Evolutionary conservation across 2,888 invertebrate genomes (phyloP), one percentile per base, ranked within the genome.

Genomic region (Cremastobaeus sp.): DNA sequence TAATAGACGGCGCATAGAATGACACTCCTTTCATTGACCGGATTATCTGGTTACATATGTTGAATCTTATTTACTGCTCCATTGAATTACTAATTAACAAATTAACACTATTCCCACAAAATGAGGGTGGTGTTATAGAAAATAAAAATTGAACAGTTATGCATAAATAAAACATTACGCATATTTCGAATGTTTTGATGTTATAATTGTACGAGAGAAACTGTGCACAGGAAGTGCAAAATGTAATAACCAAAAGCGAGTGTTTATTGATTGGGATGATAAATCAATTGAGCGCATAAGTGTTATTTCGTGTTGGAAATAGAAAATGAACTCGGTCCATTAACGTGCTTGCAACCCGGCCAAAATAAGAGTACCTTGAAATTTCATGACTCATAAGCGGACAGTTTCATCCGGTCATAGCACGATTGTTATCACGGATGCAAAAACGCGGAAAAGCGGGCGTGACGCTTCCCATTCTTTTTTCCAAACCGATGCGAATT

Each of bases 11-110:
- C 68, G 52, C 59, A 52, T 28, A 59, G 37, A 65, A 60, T 55
- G 81, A 81, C 81, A 80, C 81, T 81, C 81, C 81, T 80, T 76
- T 69, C 59, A 76, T 74, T 78, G 79, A 80, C 79, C 80, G 81
- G 79, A 81, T 80, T 80, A 80, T 76, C 59, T 45, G 30, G 20
- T 37, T 9, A 54, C 54, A 32, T 43, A 57, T 57, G 52, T 57
- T 41, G 21, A 45, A 32, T 52, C 17, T 30, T 48, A 32, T 28
- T 25, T 39, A 59, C 17, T 54, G 48, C 43, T 35, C 43, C 32
- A 37, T 34, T 14, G 12, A 39, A 37, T 25, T 25, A 11, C 18
- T 54, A 20, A 45, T 48, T 37, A 8, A n/a, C n/a, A n/a, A n/a
- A n/a, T n/a, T n/a, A n/a, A n/a, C n/a, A n/a, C n/a, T n/a, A n/a